These are phyloP conservation scores for Sesamia nonagrioides DNA, from an alignment of 1,140 invertebrate species.

Conservation along the genomic window DNA sequence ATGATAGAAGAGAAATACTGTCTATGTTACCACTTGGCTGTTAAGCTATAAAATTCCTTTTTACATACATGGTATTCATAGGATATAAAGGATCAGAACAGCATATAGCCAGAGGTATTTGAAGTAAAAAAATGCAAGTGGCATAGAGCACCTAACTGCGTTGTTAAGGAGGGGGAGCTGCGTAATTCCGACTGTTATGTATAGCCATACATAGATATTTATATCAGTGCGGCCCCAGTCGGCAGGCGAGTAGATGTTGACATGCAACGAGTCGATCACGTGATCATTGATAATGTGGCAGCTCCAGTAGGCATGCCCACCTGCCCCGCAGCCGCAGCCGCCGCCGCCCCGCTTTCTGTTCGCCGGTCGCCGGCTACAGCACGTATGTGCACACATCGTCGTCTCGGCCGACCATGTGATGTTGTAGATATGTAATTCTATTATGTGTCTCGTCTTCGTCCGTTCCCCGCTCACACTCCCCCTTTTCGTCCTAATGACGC, in stretches of 20 bases:
- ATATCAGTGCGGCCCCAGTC: constrained; percentile 39
- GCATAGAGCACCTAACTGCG: neutral
- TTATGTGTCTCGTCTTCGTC: constrained; percentile 84
- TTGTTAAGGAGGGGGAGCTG: constrained; percentile 12
- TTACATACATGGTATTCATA: neutral
- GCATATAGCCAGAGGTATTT: neutral
- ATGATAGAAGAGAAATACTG: neutral
- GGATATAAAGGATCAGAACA: neutral
- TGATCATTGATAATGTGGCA: constrained; percentile 66
- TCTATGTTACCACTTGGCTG: no score
- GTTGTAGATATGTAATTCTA: constrained; percentile 84
- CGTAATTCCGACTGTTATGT: constrained; percentile 17
- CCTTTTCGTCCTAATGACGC: constrained; percentile 75
- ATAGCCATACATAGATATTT: constrained; percentile 21
- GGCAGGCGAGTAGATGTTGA: constrained; percentile 51
- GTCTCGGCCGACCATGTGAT: constrained; percentile 79
- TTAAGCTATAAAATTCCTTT: neutral
- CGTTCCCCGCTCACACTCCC: constrained; percentile 67
- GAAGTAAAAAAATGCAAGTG: neutral
- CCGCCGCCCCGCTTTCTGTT: constrained; percentile 64
- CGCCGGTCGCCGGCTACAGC: constrained; percentile 24
- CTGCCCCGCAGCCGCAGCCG: constrained; percentile 65
- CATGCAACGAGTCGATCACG: constrained; percentile 66
- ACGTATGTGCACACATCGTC: constrained; percentile 70
- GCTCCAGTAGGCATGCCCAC: constrained; percentile 63